Base-by-base conservation (phyloP, 2,888 invertebrate genomes). In the Altica lythri region DNA sequence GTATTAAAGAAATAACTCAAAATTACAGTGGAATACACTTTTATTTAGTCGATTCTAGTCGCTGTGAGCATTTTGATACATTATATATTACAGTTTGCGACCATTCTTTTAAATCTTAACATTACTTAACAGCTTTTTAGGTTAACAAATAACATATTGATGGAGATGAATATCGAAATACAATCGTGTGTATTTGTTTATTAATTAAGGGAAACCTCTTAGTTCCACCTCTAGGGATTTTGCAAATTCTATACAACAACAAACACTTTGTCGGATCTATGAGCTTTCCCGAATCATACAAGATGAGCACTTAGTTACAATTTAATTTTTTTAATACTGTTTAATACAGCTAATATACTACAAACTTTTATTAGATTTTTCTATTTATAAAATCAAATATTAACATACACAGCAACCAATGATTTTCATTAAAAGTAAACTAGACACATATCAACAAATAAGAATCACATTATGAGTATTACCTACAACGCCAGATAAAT, bases 101-200 rank as follows among this genome's bases (percentile, higher is more conserved):
- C 76, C 72, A 68, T 66, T 71, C 68, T 71, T 63, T 68, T 61
- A 60, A 70, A 72, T 71, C 75, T 76, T 77, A 77, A 77, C 76
- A 77, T 74, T 77, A 77, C 76, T 75, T 77, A 77, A 77, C 76
- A 77, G 77, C 75, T 71, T 75, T 64, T 75, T 74, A 76, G 72
- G 70, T 76, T 76, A 76, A 77, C 76, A 76, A 77, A 76, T 76
- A 76, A 77, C 76, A 77, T 76, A 75, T 72, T 74, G 71, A 74
- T 76, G 74, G 71, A 75, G 74, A 74, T 75, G 76, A 75, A 74
- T 72, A 70, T 72, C 68, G 70, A 71, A 75, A 72, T 73, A 72
- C 72, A 73, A 69, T 70, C 68, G 67, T 64, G 66, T 70, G 68
- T 68, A 67, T 71, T 69, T 69, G n/a, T 70, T 68, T 62, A 48